phyloP scores from a whole-genome alignment of 2,888 invertebrate species.

The Lycocerus yunnanus region DNA sequence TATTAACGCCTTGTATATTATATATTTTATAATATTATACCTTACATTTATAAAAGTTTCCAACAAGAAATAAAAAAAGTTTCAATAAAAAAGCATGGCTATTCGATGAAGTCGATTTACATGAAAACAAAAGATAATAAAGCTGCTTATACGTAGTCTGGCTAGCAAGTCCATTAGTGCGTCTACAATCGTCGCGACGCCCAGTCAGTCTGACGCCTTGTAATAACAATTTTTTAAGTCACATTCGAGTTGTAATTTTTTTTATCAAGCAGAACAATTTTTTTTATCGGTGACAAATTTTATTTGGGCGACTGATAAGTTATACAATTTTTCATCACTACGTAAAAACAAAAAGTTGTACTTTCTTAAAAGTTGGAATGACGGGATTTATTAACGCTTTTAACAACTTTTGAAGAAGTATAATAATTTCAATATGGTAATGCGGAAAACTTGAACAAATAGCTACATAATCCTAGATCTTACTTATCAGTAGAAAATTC shows the following conservation, averaged over 20 bases:
- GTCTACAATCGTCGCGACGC: conserved; percentile 36
- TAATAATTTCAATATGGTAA: not conserved
- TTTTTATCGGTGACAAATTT: not conserved
- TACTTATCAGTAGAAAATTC: not conserved
- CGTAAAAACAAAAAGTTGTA: not conserved
- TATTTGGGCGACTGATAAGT: not conserved
- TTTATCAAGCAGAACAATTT: not conserved
- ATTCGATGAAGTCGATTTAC: conserved; percentile 7
- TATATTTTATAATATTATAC: not conserved
- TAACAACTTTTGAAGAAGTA: not conserved
- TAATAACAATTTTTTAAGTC: conserved; percentile 34
- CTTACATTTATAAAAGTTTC: not conserved
- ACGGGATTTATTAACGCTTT: not conserved
- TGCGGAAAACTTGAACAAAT: not conserved
- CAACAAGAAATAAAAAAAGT: not conserved
- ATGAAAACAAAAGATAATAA: conserved; percentile 16
- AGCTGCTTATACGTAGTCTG: conserved; percentile 24
- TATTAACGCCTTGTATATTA: conserved; percentile 3
- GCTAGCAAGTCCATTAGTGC: conserved; percentile 34
- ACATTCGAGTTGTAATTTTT: conserved; percentile 31
- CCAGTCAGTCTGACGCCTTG: conserved; percentile 36
- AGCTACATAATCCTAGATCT: not conserved
- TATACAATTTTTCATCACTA: not conserved
- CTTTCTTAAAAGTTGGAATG: not conserved
- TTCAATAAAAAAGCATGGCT: not conserved